Percentiles rank a stretch among this genome's conserved stretches.
Conservation (phyloP, 2,888 invertebrate genomes). For the Erannis defoliaria region DNA sequence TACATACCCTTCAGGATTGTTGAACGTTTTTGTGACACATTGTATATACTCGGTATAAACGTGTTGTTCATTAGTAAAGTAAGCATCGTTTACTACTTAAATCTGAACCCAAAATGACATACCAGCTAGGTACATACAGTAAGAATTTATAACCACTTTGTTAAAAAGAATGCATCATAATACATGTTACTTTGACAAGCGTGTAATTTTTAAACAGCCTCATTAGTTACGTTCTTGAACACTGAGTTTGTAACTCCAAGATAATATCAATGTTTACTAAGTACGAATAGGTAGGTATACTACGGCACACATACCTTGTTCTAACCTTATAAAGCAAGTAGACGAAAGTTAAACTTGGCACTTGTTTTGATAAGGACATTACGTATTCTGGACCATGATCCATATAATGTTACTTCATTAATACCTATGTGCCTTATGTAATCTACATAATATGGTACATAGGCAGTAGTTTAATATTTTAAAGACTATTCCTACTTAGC, state of each 20-base stretch:
- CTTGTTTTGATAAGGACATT: neutral
- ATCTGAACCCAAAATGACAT: neutral
- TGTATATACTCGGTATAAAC: too few relatives aligned
- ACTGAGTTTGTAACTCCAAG: constrained; percentile 23
- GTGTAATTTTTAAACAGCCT: constrained; percentile 30
- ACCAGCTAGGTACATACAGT: neutral
- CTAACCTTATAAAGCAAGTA: neutral
- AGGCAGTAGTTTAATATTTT: neutral
- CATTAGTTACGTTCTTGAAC: constrained; percentile 30
- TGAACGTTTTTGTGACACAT: too few relatives aligned
- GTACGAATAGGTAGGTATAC: neutral
- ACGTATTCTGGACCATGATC: constrained; percentile 9
- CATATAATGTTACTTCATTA: neutral
- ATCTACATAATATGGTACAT: too few relatives aligned
- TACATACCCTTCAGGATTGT: too few relatives aligned
- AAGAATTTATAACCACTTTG: constrained; percentile 18
- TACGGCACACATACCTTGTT: constrained; percentile 6
- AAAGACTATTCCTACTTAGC: too few relatives aligned
- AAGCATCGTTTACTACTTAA: too few relatives aligned
- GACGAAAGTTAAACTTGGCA: constrained; percentile 19
- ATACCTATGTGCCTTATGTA: too few relatives aligned
- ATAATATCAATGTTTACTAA: constrained; percentile 42
- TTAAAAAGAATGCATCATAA: constrained; percentile 27
- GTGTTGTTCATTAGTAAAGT: too few relatives aligned
- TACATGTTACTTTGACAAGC: constrained; percentile 31